Percentiles rank a stretch among this genome's conserved stretches.
These are phyloP conservation scores for Solea solea DNA, from an alignment of 2,113 vertebrate species.

Conservation along the genomic window DNA sequence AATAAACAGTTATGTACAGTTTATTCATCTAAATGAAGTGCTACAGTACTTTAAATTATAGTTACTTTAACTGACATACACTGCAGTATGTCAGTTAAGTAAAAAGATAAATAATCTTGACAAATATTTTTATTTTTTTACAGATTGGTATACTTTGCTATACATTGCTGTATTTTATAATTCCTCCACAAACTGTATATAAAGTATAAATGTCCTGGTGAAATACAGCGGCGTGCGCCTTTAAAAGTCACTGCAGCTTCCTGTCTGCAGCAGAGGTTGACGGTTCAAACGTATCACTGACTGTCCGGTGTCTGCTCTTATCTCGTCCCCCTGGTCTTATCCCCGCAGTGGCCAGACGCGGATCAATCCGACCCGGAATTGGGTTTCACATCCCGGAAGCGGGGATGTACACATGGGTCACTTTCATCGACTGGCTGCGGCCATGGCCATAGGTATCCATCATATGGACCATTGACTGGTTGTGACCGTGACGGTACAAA, in stretches of 20 bases:
- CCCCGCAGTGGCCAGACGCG: slow-evolving; percentile 66
- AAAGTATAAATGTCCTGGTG: slow-evolving; percentile 6
- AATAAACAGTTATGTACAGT: too few relatives aligned
- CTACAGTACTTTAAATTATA: too few relatives aligned
- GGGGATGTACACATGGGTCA: slow-evolving; percentile 72
- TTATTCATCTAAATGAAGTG: too few relatives aligned
- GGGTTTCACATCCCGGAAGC: slow-evolving; percentile 79
- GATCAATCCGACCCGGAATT: slow-evolving; percentile 78
- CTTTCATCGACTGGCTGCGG: slow-evolving; percentile 69
- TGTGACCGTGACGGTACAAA: slow-evolving; percentile 65
- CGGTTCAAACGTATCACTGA: slow-evolving; percentile 71
- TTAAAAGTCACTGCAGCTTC: slow-evolving; percentile 49
- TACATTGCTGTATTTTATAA: too few relatives aligned
- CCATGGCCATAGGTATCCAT: slow-evolving; percentile 64
- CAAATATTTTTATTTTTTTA: too few relatives aligned
- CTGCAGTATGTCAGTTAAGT: too few relatives aligned
- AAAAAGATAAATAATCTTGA: too few relatives aligned
- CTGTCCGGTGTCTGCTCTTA: slow-evolving; percentile 69
- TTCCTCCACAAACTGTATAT: too few relatives aligned
- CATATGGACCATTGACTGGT: slow-evolving; percentile 56
- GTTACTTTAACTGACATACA: too few relatives aligned
- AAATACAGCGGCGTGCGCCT: slow-evolving; percentile 40
- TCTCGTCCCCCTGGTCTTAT: slow-evolving; percentile 67
- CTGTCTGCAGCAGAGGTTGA: slow-evolving; percentile 63
- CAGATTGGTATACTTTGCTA: too few relatives aligned